A percentile compares a stretch with the other conserved stretches of the same genome.
Conservation (phyloP, 2,888 invertebrate species). For the Agrotis puta region DNA sequence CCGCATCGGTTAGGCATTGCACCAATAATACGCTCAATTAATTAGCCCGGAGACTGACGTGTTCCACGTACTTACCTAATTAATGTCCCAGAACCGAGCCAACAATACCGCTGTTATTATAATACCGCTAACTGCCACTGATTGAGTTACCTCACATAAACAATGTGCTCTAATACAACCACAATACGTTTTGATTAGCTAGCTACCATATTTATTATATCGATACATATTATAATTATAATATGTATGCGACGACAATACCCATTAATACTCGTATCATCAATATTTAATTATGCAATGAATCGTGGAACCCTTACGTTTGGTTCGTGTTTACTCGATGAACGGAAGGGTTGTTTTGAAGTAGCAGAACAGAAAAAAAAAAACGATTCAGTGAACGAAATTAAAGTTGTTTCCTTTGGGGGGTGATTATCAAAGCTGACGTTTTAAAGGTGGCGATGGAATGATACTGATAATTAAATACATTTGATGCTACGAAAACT, state of each 20-base stretch:
- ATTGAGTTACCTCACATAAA: slow-evolving; percentile 79
- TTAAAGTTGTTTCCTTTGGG: slow-evolving; percentile 51
- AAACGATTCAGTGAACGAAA: slow-evolving; percentile 51
- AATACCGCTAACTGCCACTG: slow-evolving; percentile 77
- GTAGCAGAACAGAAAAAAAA: slow-evolving; percentile 54
- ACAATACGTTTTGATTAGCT: slow-evolving; percentile 61
- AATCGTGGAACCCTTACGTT: slow-evolving; percentile 45
- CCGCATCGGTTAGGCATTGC: slow-evolving; percentile 80
- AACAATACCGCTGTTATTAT: slow-evolving; percentile 81
- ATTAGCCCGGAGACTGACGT: slow-evolving; percentile 83
- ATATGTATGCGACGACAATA: slow-evolving; percentile 52
- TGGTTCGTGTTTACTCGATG: slow-evolving; percentile 56
- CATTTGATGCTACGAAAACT: not conserved
- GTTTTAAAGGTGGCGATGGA: slow-evolving; percentile 35
- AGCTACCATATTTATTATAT: slow-evolving; percentile 59
- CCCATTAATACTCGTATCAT: slow-evolving; percentile 54
- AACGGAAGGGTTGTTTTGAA: slow-evolving; percentile 56
- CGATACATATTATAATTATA: slow-evolving; percentile 50
- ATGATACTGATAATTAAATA: slow-evolving; percentile 3
- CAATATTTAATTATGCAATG: slow-evolving; percentile 55
- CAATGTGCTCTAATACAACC: slow-evolving; percentile 72
- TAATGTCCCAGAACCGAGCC: slow-evolving; percentile 82
- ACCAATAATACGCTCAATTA: slow-evolving; percentile 88
- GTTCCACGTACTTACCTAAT: slow-evolving; percentile 87
- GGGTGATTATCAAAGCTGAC: slow-evolving; percentile 53